A percentile compares a stretch with the other conserved stretches of the same genome.
Conservation (phyloP, 2,888 invertebrate species). For the Leucoptera coffeella region DNA sequence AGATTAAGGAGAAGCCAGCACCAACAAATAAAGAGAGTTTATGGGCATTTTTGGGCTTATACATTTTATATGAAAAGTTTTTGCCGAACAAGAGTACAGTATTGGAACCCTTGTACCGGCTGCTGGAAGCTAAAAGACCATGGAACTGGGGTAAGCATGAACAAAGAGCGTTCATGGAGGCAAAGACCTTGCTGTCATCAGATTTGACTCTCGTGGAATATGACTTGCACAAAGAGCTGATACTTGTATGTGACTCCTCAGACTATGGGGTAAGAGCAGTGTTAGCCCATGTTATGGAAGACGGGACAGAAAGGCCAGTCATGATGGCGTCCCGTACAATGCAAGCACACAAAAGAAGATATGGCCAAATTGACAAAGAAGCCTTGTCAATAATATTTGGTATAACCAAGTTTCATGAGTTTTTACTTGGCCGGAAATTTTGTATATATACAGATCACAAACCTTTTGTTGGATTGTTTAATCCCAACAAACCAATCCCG, state of each 20-base stretch:
- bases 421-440: slow-evolving; percentile 2
- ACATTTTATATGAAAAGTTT: slow-evolving; percentile 8
- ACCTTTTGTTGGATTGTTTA: neutral
- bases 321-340: slow-evolving; percentile 1
- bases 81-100: no score
- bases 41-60: slow-evolving; percentile 7
- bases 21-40: slow-evolving; percentile 7
- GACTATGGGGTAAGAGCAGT: no score
- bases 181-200: neutral
- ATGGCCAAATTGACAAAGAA: slow-evolving; percentile 11
- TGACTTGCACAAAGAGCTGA: neutral
- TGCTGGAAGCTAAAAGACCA: no score
- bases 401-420: slow-evolving; percentile 13
- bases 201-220: no score
- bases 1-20: slow-evolving; percentile 7
- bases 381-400: slow-evolving; percentile 16
- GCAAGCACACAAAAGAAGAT: slow-evolving; percentile 7
- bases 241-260: no score
- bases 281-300: no score
- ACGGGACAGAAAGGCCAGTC: slow-evolving; percentile 6
- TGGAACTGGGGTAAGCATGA: no score
- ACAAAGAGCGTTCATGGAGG: no score
- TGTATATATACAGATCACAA: neutral
- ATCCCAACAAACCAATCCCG: neutral
- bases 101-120: slow-evolving; percentile 6